Base-by-base conservation (phyloP, 1,140 invertebrate species). In the Pseudomyrmex flavicornis region DNA sequence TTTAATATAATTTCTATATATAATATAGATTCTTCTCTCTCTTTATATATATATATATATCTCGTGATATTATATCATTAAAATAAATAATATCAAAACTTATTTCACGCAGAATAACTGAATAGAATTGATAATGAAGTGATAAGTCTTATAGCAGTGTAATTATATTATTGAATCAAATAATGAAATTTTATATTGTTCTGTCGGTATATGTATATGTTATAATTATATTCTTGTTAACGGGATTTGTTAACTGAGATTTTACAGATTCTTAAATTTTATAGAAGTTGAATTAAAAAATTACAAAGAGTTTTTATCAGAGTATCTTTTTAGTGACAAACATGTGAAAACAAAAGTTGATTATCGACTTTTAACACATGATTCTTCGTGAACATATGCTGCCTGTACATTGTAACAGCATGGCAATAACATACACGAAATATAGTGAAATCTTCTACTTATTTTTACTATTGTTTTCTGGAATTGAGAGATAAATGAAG, bases 271-370 rank as follows among this genome's bases (percentile, higher is more conserved):
- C 1, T 70, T 20, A 20, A 70, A 50, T 59, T 79, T 79, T 79
- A 48, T 79, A 59, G 22, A 48, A 59, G 17, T 15, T 79, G 20
- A 70, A 79, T 79, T 79, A 56, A 22, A 26, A 4, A 35, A 35
- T 35, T 35, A 35, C 35, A 35, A 1, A 35, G 5, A 35, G 35
- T 0, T 35, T 35, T 35, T 35, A 79, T 79, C 52, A 48, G 44
- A 20, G 9, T 79, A 12, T 70, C 54, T n/a, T 20, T 75, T 75
- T 12, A 70, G 76, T 70, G 76, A 66, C 65, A 65, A 79, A 79
- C 44, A 70, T 35, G 54, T 70, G 44, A 79, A 54, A 52, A 70
- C 65, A 79, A 79, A 20, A 70, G 70, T 79, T n/a, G 44, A 79
- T 70, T 79, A 79, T 79, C 44, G n/a, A 69, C 70, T 79, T 17